Base-by-base conservation (phyloP, 2,113 vertebrate species). In the Polypterus senegalus region DNA sequence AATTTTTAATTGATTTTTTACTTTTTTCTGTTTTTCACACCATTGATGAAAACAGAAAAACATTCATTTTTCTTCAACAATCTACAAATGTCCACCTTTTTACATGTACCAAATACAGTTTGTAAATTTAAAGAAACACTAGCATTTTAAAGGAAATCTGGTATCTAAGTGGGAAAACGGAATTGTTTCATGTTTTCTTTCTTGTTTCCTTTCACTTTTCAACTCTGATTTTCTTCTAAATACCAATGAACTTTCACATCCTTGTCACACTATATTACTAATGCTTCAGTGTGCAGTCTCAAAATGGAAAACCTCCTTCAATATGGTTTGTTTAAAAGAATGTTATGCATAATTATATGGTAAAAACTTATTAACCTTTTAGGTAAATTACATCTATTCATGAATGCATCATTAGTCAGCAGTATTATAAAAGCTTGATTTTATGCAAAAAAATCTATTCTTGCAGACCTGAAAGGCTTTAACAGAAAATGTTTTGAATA, bases 331-430 rank as follows among this genome's bases (percentile, higher is more conserved):
- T 70, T 66, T 61, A 60, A 66, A 54, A 54, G 59, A 62, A 69
- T 71, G 67, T 71, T 66, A 68, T 70, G 68, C 65, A 68, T 72
- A 74, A 78, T 79, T 69, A 73, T 77, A 67, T 73, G 67, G 76
- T 79, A 75, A 77, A 77, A 79, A 77, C 69, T 71, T 73, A 75
- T 83, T 83, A 79, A 83, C 79, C 76, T 75, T 73, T 66, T 65
- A 73, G 74, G 73, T 79, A 74, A 74, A 80, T 71, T 72, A 62
- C 48, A 43, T 74, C 70, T 78, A 58, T 64, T 69, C 58, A 56
- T 65, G 61, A 68, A 66, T 66, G 80, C 66, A 73, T 82, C 78
- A 81, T 83, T 82, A 80, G 71, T 72, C 67, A 66, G 58, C 63
- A 62, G 68, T 59, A 61, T 57, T 45, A 62, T 66, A 67, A 64